These are phyloP conservation scores for Mesocricetus auratus DNA, from an alignment of 2,113 vertebrate genomes.

Conservation along the genomic window DNA sequence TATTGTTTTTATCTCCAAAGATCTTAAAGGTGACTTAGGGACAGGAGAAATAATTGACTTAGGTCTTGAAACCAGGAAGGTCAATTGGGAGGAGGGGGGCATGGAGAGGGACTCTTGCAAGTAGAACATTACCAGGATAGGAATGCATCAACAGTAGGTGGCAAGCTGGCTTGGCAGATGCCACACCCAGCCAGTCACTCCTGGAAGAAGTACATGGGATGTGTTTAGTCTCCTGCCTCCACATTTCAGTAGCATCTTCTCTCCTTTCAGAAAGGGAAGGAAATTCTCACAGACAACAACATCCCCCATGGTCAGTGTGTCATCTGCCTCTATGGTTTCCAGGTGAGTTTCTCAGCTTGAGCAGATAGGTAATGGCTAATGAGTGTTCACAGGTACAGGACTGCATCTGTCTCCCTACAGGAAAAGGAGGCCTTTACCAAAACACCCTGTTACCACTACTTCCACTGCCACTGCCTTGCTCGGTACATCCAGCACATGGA, in stretches of 20 bases:
- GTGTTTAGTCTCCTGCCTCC: neutral
- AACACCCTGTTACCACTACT: slow-evolving; percentile 97
- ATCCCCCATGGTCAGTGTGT: slow-evolving; percentile 97
- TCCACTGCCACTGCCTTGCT: slow-evolving; percentile 97
- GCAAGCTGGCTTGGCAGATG: neutral
- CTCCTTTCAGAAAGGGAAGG: slow-evolving; percentile 94
- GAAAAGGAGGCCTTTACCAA: slow-evolving; percentile 96
- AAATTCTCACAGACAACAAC: slow-evolving; percentile 98
- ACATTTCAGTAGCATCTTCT: slow-evolving; percentile 43
- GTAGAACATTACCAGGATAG: neutral
- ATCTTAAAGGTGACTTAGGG: slow-evolving; percentile 13
- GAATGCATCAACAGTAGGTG: neutral
- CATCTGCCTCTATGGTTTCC: slow-evolving; percentile 96
- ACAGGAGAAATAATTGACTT: slow-evolving; percentile 10
- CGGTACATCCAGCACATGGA: slow-evolving; percentile 95
- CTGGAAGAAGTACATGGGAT: neutral
- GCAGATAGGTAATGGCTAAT: neutral
- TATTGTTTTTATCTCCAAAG: slow-evolving; percentile 50
- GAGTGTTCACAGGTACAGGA: neutral
- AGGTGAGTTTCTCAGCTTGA: slow-evolving; percentile 86
- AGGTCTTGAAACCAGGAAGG: slow-evolving; percentile 32
- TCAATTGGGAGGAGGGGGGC: neutral
- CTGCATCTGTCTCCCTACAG: slow-evolving; percentile 81
- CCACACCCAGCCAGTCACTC: neutral
- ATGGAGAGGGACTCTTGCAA: neutral